Base-by-base conservation (phyloP, 1,140 invertebrate species). In the Gonioctena quinquepunctata region DNA sequence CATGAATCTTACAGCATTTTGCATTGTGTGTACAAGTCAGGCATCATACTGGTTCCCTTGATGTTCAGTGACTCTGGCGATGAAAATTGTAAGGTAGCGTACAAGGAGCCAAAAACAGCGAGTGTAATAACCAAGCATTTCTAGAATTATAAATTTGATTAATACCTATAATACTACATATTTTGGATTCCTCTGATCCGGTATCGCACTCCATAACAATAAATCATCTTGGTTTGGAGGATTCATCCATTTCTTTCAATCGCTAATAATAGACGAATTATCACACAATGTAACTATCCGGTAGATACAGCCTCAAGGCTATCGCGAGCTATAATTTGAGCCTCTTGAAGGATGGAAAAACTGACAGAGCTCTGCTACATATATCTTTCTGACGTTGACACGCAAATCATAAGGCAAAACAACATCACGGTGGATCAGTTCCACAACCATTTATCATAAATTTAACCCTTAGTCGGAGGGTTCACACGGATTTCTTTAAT, bases 371-470 rank as follows among this genome's bases (percentile, higher is more conserved):
- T 26, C 50, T 54, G 62, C 48, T 57, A 62, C 66, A 72, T 72
- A 72, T 66, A 73, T 73, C 71, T 73, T 73, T 52, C 50, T 70
- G 71, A 73, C 67, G 61, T 70, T 73, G 71, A 73, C 71, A 73
- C 71, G 67, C 71, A 73, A 73, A 73, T 73, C 63, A 73, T 50
- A 70, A 73, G 71, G 71, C 68, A 26, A 27, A 23, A 61, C 57
- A 60, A 25, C 54, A 57, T 23, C 54, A 57, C 25, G 21, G 21
- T 22, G 59, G 27, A 61, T 28, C 25, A 27, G 13, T 16, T n/a
- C 27, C 25, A 28, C 59, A 3, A 25, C 59, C 59, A 61, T 61
- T 27, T 13, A 61, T 61, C 59, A 61, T 61, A 61, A 16, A 28
- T 61, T 61, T 33, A 61, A 61, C 59, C 59, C 59, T 61, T 27